Evolutionary conservation across 2,113 vertebrate genomes (phyloP).

Genomic region (Oreochromis aureus): DNA sequence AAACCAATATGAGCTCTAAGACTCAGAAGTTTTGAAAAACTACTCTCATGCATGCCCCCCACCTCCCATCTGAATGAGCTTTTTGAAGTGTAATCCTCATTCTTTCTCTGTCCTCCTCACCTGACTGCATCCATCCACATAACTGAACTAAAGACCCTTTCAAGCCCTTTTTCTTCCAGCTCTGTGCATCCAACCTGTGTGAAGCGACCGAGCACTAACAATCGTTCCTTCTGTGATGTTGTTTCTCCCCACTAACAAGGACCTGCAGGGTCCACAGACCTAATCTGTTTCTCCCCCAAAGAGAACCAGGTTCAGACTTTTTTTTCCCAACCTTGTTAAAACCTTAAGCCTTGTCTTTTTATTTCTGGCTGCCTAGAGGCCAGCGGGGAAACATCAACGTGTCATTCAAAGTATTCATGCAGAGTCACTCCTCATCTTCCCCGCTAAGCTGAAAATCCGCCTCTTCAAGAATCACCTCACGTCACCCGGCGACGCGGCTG

Average conservation of each 20-base stretch:
- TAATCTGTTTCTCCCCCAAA: neutral
- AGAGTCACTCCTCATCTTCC: neutral
- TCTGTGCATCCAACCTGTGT: neutral
- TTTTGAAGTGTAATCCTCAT: neutral
- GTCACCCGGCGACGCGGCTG: neutral
- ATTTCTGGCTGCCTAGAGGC: neutral
- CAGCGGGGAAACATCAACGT: neutral
- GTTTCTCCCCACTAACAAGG: neutral
- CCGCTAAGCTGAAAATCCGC: neutral
- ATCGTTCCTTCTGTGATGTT: neutral
- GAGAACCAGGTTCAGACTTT: neutral
- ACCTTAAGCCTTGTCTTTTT: neutral
- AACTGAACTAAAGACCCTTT: neutral
- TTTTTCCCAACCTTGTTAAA: neutral
- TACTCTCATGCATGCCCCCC: neutral
- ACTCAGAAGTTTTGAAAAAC: neutral
- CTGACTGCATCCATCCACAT: neutral
- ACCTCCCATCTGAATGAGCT: rapidly evolving
- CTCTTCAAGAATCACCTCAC: constrained; percentile 30
- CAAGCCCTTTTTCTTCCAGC: neutral
- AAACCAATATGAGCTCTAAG: neutral
- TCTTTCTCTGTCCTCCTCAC: neutral
- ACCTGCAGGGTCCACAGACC: neutral
- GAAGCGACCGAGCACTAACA: neutral
- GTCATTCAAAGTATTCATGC: neutral